Evolutionary conservation across 1,140 invertebrate species (phyloP), one percentile per base, ranked within the genome.

Genomic region (Cryptotermes secundus): DNA sequence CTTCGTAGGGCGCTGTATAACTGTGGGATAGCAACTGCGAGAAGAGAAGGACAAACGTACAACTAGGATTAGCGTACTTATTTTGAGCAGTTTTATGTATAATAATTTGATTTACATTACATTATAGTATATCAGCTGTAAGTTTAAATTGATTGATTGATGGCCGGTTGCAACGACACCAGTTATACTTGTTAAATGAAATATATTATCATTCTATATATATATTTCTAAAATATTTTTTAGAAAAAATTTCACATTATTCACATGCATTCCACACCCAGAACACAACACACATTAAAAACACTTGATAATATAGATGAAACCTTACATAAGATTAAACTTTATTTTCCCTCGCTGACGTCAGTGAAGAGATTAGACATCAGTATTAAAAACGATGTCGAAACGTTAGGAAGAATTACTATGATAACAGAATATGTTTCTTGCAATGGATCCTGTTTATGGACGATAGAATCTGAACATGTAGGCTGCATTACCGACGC

Each of bases 41-140:
- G n/a, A 26, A 72, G 6, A 72, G 6, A 31, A 72, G 7, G 26
- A 72, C 7, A n/a, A 72, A 72, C 59, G 31, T n/a, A 72, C 3
- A 72, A 14, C 26, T 72, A n/a, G 59, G 16, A 72, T 72, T 72
- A 72, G 4, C 3, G 16, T n/a, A 72, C 59, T 31, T 72, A 6
- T 72, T 72, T 72, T 72, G 59, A 72, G 59, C 59, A 72, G 14
- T n/a, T 72, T 72, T 72, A 72, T 72, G 24, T 59, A 31, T 72
- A 72, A 72, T 72, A 72, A n/a, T 31, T 72, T 72, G 59, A 72
- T 72, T 72, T n/a, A 72, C 26, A 72, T n/a, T 72, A 49, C 45
- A 49, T 49, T 16, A 72, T 72, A 72, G 31, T 72, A 72, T 31
- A 59, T 72, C 0, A 26, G 26, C 31, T n/a, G n/a, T 31, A 72